These are phyloP conservation scores for Streptopelia turtur DNA, from an alignment of 2,797 vertebrate species.

Conservation along the genomic window DNA sequence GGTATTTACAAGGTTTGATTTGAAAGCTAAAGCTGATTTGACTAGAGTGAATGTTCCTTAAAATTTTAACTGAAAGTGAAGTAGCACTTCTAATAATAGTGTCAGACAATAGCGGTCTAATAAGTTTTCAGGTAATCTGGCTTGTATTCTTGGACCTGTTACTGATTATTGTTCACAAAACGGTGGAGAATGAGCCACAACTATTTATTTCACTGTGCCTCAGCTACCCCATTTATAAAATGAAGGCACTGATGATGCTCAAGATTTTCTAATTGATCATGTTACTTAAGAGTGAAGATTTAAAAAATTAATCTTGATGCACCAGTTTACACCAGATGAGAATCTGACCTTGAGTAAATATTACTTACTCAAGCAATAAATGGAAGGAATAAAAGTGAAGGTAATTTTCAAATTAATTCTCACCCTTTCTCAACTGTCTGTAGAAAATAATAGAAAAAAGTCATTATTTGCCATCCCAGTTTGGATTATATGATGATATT, in stretches of 20 bases:
- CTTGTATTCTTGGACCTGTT: background rate
- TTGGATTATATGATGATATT: background rate
- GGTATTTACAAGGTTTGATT: background rate
- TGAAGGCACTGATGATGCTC: background rate
- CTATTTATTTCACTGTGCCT: background rate
- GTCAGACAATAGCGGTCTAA: background rate
- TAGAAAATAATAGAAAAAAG: background rate
- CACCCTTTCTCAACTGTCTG: background rate
- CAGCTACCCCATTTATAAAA: background rate
- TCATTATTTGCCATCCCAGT: background rate
- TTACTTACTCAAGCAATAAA: background rate
- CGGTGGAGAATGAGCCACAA: background rate
- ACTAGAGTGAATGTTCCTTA: background rate
- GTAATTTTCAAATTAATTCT: conserved; percentile 3
- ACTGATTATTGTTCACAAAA: background rate
- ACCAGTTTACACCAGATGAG: background rate
- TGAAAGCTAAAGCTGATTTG: background rate
- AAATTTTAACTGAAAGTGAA: background rate
- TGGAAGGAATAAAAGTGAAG: background rate
- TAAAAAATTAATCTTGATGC: background rate
- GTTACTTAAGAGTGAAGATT: background rate
- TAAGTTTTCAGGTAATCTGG: background rate
- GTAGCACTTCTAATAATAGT: background rate
- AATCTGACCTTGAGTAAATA: background rate
- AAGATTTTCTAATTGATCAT: background rate